Evolutionary conservation across 2,888 invertebrate genomes (phyloP).

Genomic region (Aquatica leii): DNA sequence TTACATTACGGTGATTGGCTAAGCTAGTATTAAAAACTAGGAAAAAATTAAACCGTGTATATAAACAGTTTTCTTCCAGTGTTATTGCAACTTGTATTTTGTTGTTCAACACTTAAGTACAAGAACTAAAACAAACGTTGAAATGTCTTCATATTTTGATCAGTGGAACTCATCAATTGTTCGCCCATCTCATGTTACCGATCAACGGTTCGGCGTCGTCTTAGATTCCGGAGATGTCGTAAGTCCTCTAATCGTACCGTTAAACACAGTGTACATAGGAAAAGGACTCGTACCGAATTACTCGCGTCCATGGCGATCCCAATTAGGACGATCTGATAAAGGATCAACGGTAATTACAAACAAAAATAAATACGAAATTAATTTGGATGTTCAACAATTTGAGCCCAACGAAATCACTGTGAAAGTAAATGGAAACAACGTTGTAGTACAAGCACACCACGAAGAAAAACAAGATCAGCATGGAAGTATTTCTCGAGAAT

Average conservation of each 20-base stretch:
- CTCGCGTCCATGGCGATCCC: conserved; percentile 61
- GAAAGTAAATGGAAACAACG: conserved; percentile 70
- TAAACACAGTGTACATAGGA: conserved; percentile 3
- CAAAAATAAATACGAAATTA: conserved; percentile 74
- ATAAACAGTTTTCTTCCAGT: not conserved
- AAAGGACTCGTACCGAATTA: conserved; percentile 44
- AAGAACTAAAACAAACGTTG: not conserved
- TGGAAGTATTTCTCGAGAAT: conserved; percentile 77
- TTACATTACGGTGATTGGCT: conserved; percentile 1
- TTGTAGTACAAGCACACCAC: conserved; percentile 79
- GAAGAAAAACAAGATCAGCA: conserved; percentile 78
- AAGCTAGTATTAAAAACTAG: not conserved
- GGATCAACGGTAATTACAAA: conserved; percentile 66
- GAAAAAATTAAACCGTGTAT: not conserved
- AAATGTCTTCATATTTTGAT: conserved; percentile 64
- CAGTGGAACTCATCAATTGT: conserved; percentile 53
- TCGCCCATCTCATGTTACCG: conserved; percentile 62
- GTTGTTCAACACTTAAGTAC: too few relatives aligned
- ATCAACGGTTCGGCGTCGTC: conserved; percentile 66
- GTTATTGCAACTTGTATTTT: too few relatives aligned
- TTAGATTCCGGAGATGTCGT: conserved; percentile 64
- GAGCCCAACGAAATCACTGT: conserved; percentile 78
- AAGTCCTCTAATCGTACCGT: conserved; percentile 39
- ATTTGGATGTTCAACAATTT: conserved; percentile 79
- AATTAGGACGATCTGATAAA: conserved; percentile 63